Evolutionary conservation across 2,888 invertebrate genomes (phyloP).

Genomic region (Lepidocyrtinus sp.): DNA sequence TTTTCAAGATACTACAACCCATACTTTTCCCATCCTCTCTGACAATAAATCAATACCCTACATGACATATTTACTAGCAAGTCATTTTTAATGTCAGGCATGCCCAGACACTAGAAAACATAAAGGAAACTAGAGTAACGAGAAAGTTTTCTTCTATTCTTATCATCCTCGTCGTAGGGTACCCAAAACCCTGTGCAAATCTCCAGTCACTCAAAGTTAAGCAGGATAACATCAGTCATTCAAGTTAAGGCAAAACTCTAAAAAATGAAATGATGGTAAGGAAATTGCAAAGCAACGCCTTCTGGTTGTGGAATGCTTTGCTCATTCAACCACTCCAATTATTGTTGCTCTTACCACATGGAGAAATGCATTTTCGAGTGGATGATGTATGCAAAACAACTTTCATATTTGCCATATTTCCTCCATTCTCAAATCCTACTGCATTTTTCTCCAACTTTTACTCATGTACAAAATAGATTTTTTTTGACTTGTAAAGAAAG

Average conservation of each 20-base stretch:
- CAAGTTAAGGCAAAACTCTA: neutral
- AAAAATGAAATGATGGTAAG: slow-evolving; percentile 4
- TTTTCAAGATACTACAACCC: neutral
- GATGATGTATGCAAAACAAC: neutral
- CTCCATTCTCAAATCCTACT: neutral
- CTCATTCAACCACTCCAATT: neutral
- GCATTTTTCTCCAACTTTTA: neutral
- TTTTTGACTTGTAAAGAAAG: neutral
- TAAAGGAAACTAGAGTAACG: neutral
- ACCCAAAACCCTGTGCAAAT: slow-evolving; percentile 35
- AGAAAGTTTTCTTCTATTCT: slow-evolving; percentile 16
- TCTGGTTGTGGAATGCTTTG: neutral
- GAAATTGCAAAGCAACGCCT: neutral
- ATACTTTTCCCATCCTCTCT: neutral
- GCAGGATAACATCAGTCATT: slow-evolving; percentile 24
- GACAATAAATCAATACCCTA: neutral
- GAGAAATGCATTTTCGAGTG: neutral
- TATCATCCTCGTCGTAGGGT: slow-evolving; percentile 29
- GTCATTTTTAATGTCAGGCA: neutral
- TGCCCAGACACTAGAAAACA: neutral
- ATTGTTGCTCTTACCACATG: neutral
- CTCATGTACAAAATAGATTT: slow-evolving; percentile 8
- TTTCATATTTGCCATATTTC: neutral
- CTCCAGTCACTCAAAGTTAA: slow-evolving; percentile 36
- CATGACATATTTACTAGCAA: neutral